Evolutionary conservation across 2,888 invertebrate genomes (phyloP), one percentile per base, ranked within the genome.

Genomic region (Hirtodrosophila alboralis): DNA sequence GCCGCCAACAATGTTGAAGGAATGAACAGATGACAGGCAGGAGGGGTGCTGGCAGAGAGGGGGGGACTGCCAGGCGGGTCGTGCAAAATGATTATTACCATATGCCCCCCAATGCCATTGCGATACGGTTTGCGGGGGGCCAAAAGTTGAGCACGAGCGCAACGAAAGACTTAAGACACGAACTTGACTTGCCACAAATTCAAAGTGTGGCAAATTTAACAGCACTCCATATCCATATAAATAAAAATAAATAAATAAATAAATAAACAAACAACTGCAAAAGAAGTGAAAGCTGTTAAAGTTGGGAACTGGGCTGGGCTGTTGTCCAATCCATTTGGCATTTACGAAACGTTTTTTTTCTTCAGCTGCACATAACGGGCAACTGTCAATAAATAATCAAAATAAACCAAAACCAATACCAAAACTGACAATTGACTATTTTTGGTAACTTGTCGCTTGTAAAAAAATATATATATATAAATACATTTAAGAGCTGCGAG

Each of bases 41-140:
- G 30, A 36, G 13, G 8, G 16, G 16, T 13, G 30, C 18, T 8
- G 37, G 9, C 9, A 12, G 13, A 23, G 54, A 37, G 2, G 8
- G n/a, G 31, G 7, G 31, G 18, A 18, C 13, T 13, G 6, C 21
- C 44, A 13, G 51, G 34, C 47, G 43, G 54, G 34, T 71, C 72
- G 79, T 68, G 76, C 57, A 80, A 86, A 86, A 81, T 86, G 71
- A 81, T 86, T 84, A 81, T 81, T 81, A 86, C 67, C 86, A 81
- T 81, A 80, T 75, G 85, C 75, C 62, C 69, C 56, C 26, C 18
- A 28, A 13, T 2, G n/a, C 4, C 10, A 30, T 21, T 26, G 37
- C 21, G 27, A 37, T 38, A 34, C 43, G 41, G 48, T 27, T 56
- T n/a, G n/a, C 21, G 23, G 36, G 59, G 59, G 72, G 63, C 54